A percentile compares a stretch with the other conserved stretches of the same genome.
These are phyloP conservation scores for Pelodytes ibericus DNA, from an alignment of 2,797 vertebrate genomes.

Conservation along the genomic window DNA sequence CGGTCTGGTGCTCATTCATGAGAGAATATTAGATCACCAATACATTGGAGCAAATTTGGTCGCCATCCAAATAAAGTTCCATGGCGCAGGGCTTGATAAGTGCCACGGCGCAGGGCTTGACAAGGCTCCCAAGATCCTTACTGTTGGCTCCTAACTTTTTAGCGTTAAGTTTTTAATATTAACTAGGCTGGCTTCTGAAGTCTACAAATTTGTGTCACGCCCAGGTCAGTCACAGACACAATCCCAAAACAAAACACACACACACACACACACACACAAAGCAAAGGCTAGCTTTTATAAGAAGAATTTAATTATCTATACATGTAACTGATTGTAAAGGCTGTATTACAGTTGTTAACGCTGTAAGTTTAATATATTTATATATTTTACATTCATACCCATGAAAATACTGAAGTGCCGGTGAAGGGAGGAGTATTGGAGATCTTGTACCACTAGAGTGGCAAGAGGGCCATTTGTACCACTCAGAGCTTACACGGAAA, in stretches of 20 bases:
- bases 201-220: too few relatives aligned
- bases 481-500: conserved; percentile 54
- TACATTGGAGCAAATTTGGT: too few relatives aligned
- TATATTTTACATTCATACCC: conserved; percentile 86
- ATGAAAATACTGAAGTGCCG: conserved; percentile 79
- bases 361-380: conserved; percentile 81
- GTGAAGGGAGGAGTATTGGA: conserved; percentile 62
- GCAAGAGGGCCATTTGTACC: conserved; percentile 50
- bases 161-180: too few relatives aligned
- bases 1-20: too few relatives aligned
- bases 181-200: too few relatives aligned
- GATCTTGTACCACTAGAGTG: conserved; percentile 54
- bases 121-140: too few relatives aligned
- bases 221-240: too few relatives aligned
- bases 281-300: conserved; percentile 76
- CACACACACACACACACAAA: conserved; percentile 78
- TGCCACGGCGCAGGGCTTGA: too few relatives aligned
- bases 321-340: conserved; percentile 82
- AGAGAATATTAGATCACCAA: too few relatives aligned
- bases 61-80: too few relatives aligned
- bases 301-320: conserved; percentile 89
- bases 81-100: too few relatives aligned
- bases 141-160: too few relatives aligned
- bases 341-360: conserved; percentile 88
- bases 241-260: background rate